Conservation (phyloP, 2,888 invertebrate species). For the Sepioteuthis lessoniana region DNA sequence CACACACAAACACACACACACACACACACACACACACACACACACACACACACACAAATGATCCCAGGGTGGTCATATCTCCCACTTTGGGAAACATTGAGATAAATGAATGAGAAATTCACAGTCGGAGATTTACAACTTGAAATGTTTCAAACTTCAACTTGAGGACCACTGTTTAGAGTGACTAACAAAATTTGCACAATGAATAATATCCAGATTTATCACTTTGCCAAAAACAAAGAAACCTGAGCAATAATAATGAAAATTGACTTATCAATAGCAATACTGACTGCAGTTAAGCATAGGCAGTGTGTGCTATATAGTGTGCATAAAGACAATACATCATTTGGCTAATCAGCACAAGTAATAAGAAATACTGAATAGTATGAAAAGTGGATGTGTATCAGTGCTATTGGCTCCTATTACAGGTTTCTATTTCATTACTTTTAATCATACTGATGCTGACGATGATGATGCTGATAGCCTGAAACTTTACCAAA, state of each 20-base stretch:
- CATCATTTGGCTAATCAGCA: neutral
- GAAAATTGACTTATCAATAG: neutral
- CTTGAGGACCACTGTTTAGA: neutral
- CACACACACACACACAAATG: no score
- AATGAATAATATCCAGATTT: neutral
- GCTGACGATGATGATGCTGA: neutral
- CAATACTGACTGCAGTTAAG: neutral
- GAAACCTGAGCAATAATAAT: neutral
- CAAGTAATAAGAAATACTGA: slow-evolving; percentile 19
- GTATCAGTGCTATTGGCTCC: neutral
- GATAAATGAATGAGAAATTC: no score
- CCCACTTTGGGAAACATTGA: no score
- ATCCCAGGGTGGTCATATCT: no score
- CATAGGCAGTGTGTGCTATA: neutral
- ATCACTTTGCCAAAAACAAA: no score
- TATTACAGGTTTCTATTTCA: neutral
- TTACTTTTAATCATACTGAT: neutral
- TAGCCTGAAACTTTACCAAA: neutral
- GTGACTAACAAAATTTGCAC: neutral
- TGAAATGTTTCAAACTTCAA: no score
- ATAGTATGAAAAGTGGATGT: neutral
- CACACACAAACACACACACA: no score
- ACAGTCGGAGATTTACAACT: no score
- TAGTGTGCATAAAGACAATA: slow-evolving; percentile 36
- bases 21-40: no score